Percentiles rank a stretch among this genome's conserved stretches.
These are phyloP conservation scores for Limnephilus marmoratus DNA, from an alignment of 2,888 invertebrate genomes.

Conservation along the genomic window DNA sequence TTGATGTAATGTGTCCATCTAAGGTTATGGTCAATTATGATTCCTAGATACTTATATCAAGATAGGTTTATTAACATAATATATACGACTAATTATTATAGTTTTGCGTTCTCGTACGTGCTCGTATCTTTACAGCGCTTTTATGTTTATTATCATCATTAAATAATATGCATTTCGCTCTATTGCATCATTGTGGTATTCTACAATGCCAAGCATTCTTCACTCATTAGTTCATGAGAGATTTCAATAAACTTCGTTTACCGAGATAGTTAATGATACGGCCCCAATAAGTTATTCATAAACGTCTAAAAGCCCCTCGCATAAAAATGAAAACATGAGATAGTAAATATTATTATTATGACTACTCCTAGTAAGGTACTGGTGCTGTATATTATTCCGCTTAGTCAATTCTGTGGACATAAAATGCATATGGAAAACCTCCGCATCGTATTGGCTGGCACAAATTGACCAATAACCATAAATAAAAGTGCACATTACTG, in stretches of 20 bases:
- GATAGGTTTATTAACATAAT: too few species aligned
- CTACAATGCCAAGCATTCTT: neutral
- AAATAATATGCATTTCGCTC: neutral
- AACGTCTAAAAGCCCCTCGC: neutral
- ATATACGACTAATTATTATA: too few species aligned
- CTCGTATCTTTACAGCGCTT: neutral
- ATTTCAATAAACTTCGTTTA: neutral
- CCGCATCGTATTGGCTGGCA: neutral
- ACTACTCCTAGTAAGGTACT: neutral
- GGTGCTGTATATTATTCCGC: neutral
- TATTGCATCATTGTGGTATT: neutral
- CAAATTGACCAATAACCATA: neutral
- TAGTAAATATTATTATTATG: neutral
- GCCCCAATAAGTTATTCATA: neutral
- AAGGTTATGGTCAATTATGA: too few species aligned
- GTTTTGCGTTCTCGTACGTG: too few species aligned
- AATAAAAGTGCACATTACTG: neutral
- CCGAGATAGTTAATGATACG: neutral
- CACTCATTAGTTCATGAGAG: neutral
- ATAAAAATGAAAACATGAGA: neutral
- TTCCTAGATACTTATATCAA: too few species aligned
- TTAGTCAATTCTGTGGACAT: neutral
- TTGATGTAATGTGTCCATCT: too few species aligned
- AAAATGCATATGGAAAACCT: neutral
- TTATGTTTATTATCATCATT: neutral